Conservation (phyloP, 2,888 invertebrate genomes). For the Dryadula phaetusa region DNA sequence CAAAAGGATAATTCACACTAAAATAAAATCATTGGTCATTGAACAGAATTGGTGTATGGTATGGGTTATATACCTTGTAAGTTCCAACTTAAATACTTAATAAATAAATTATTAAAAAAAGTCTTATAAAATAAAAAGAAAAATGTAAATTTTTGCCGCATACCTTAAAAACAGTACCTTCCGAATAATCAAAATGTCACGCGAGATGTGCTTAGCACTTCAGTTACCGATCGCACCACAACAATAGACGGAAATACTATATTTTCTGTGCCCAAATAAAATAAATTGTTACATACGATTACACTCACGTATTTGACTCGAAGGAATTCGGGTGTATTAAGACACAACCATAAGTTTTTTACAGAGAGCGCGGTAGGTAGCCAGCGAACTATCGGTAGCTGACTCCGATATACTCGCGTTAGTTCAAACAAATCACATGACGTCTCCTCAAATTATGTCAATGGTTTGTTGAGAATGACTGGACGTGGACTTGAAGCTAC, state of each 20-base stretch:
- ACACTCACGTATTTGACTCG: slow-evolving; percentile 78
- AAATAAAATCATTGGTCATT: too few relatives aligned
- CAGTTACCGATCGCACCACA: slow-evolving; percentile 43
- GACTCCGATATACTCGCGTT: slow-evolving; percentile 76
- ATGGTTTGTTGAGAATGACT: slow-evolving; percentile 53
- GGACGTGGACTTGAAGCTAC: slow-evolving; percentile 34
- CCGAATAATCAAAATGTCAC: slow-evolving; percentile 35
- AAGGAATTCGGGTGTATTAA: slow-evolving; percentile 78
- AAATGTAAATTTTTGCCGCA: too few relatives aligned
- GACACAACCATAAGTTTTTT: slow-evolving; percentile 73
- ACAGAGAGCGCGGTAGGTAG: slow-evolving; percentile 76
- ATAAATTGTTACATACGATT: slow-evolving; percentile 80
- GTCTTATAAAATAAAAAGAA: too few relatives aligned
- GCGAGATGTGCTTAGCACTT: slow-evolving; percentile 40
- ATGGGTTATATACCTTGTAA: too few relatives aligned
- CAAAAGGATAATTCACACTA: background rate
- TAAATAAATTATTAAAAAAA: too few relatives aligned
- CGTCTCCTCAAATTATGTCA: slow-evolving; percentile 75
- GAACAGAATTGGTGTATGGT: too few relatives aligned
- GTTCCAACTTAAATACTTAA: too few relatives aligned
- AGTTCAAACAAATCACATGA: slow-evolving; percentile 83
- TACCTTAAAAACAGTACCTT: too few relatives aligned
- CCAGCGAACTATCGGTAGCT: slow-evolving; percentile 83
- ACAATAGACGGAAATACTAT: slow-evolving; percentile 45
- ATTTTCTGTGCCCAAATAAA: slow-evolving; percentile 56